phyloP scores from a whole-genome alignment of 2,888 invertebrate genomes.

The Netelia virgata region DNA sequence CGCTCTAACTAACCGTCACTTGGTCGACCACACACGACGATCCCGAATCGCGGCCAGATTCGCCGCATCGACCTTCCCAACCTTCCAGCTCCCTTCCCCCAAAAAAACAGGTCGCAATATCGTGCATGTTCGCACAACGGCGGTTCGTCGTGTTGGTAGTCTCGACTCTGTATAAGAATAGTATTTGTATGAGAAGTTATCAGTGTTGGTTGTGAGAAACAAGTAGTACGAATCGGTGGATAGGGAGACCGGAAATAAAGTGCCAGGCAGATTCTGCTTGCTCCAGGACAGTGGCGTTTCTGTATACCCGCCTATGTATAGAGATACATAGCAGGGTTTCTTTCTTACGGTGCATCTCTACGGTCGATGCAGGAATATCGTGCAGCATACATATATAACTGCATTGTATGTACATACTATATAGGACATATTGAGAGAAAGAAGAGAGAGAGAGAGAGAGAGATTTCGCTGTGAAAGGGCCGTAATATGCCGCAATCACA shows the following conservation, averaged over 20 bases:
- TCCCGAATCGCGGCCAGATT: conserved; percentile 42
- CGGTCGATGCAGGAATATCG: conserved; percentile 13
- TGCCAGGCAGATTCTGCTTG: conserved; percentile 21
- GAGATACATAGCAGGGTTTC: not conserved
- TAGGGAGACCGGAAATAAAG: conserved; percentile 51
- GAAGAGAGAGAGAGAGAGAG: conserved; percentile 5
- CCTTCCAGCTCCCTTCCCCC: not conserved
- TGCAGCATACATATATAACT: conserved; percentile 8
- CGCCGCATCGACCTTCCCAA: conserved; percentile 31
- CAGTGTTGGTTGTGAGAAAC: not conserved
- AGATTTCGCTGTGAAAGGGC: conserved; percentile 17
- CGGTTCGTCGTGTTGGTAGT: not conserved
- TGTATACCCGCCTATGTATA: not conserved
- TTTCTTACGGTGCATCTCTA: conserved; percentile 34
- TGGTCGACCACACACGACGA: conserved; percentile 46
- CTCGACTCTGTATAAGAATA: not conserved
- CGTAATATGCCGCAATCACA: conserved; percentile 65
- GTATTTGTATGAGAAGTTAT: not conserved
- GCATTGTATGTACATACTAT: conserved; percentile 14
- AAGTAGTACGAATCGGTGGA: conserved; percentile 44
- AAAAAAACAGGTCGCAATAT: conserved; percentile 50
- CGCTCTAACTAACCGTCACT: conserved; percentile 59
- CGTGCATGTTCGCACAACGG: conserved; percentile 12
- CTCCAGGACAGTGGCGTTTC: not conserved
- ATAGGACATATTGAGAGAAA: conserved; percentile 11